Conservation (phyloP, 2,113 vertebrate genomes). For the Cyprinodon brontotheroides region DNA sequence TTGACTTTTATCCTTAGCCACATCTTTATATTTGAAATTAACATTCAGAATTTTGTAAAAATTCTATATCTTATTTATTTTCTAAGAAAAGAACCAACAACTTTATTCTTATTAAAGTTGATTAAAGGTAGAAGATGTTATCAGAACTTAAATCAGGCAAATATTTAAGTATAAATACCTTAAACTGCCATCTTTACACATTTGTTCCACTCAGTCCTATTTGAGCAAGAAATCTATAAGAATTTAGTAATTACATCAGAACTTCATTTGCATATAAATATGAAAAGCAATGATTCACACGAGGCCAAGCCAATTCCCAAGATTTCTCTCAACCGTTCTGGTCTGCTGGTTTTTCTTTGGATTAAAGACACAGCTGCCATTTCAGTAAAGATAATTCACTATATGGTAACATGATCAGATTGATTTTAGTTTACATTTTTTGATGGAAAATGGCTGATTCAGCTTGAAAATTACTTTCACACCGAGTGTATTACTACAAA, state of each 20-base stretch:
- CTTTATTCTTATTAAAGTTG: background rate
- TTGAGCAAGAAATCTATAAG: background rate
- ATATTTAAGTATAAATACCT: background rate
- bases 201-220: background rate
- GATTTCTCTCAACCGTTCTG: conserved; percentile 26
- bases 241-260: background rate
- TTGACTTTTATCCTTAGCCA: no score
- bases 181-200: background rate
- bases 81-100: background rate
- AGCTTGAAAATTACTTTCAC: background rate
- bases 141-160: background rate
- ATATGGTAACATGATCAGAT: background rate
- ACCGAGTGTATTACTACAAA: background rate
- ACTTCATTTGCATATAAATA: conserved; percentile 34
- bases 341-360: conserved; percentile 8
- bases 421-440: background rate
- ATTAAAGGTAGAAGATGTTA: background rate
- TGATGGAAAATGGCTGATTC: background rate
- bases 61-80: background rate
- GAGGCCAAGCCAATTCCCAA: conserved; percentile 26
- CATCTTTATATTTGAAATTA: no score
- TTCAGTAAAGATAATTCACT: background rate
- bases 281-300: conserved; percentile 27
- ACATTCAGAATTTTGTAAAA: no score
- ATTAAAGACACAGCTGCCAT: background rate